Percentiles rank a stretch among this genome's conserved stretches.
Conservation (phyloP, 2,113 vertebrate genomes). For the Lamprotornis superbus region DNA sequence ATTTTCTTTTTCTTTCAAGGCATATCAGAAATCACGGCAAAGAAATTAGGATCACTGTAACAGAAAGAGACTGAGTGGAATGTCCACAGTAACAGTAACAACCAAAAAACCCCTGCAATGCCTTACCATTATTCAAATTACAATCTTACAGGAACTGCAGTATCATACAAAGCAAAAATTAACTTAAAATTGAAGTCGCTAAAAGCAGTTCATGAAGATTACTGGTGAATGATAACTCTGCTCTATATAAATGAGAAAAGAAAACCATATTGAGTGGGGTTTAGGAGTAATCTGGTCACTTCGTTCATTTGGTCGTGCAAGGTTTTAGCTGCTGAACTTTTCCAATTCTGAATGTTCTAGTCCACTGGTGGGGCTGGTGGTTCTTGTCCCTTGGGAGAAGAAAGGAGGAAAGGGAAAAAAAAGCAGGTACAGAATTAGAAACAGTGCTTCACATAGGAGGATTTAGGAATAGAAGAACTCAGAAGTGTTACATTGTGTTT, state of each 20-base stretch:
- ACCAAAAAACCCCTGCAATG: conserved; percentile 36
- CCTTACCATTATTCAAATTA: conserved; percentile 65
- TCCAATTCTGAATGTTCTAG: conserved; percentile 67
- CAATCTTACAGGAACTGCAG: conserved; percentile 38
- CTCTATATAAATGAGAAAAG: conserved; percentile 57
- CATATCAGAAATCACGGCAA: conserved; percentile 58
- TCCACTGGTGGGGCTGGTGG: conserved; percentile 93
- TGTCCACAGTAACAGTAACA: conserved; percentile 60
- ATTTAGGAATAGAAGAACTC: not conserved
- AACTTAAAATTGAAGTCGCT: conserved; percentile 58
- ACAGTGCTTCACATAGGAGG: not conserved
- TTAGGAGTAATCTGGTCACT: conserved; percentile 74
- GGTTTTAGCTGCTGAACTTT: conserved; percentile 60
- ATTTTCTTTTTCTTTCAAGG: conserved; percentile 57
- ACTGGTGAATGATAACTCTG: conserved; percentile 47
- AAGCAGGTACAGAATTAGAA: not conserved
- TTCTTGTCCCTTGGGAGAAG: conserved; percentile 77
- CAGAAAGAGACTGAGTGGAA: conserved; percentile 65
- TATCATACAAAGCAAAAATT: conserved; percentile 67
- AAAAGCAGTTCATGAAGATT: conserved; percentile 68
- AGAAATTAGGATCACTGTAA: conserved; percentile 53
- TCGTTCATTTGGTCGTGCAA: conserved; percentile 77
- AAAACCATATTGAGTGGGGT: conserved; percentile 45
- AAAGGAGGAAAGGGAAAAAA: not conserved
- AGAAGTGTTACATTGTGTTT: not conserved